phyloP scores from a whole-genome alignment of 2,797 vertebrate species.

The Falco cherrug region DNA sequence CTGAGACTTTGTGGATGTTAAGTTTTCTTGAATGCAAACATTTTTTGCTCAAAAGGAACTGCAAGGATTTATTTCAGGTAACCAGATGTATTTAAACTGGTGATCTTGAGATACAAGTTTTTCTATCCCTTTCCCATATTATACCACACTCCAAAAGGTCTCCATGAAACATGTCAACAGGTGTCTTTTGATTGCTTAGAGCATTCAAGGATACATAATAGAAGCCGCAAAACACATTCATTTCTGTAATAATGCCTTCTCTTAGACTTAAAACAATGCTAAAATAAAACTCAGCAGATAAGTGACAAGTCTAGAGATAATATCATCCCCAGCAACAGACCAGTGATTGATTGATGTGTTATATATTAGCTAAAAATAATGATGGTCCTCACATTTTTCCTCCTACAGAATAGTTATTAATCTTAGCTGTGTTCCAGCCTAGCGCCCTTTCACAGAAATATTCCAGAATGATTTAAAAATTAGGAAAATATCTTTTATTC shows the following conservation, averaged over 20 bases:
- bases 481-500: background rate
- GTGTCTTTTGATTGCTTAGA: background rate
- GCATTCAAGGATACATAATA: background rate
- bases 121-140: background rate
- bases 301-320: background rate
- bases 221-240: background rate
- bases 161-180: background rate
- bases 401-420: background rate
- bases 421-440: background rate
- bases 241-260: background rate
- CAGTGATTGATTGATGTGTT: conserved; percentile 26
- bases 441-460: background rate
- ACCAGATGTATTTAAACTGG: background rate
- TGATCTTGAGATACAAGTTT: background rate
- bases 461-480: background rate
- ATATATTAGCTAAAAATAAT: conserved; percentile 46
- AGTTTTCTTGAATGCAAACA: background rate
- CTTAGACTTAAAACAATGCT: background rate
- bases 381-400: background rate
- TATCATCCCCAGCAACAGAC: background rate
- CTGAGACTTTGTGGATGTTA: background rate
- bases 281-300: background rate
- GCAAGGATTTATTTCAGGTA: background rate
- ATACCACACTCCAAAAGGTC: background rate
- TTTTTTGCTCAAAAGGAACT: background rate